phyloP scores from a whole-genome alignment of 1,140 invertebrate species.

The Akabosia matsudoensis region DNA sequence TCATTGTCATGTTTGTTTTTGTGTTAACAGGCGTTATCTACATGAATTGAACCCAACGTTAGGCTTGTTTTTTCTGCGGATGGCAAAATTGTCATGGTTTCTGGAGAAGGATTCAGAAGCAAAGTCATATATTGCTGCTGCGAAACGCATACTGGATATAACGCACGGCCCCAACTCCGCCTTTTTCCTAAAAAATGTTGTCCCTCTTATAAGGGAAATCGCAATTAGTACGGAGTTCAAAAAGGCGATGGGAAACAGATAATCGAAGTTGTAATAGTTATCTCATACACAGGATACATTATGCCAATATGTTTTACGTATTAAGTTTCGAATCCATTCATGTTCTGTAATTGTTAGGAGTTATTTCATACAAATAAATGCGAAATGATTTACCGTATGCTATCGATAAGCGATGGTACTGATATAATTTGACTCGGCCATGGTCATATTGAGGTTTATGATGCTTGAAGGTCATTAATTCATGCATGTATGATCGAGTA shows the following conservation, averaged over 20 bases:
- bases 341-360: no score
- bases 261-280: neutral
- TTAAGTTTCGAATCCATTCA: no score
- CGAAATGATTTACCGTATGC: neutral
- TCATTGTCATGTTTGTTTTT: neutral
- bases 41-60: constrained; percentile 23
- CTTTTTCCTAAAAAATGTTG: constrained; percentile 20
- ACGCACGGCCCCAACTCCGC: constrained; percentile 37
- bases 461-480: no score
- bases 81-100: constrained; percentile 44
- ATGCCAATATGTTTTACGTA: no score
- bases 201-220: constrained; percentile 37
- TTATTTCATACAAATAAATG: no score
- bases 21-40: neutral
- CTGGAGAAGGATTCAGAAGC: constrained; percentile 41
- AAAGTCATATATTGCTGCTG: constrained; percentile 36
- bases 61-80: constrained; percentile 37
- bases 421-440: no score
- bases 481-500: no score
- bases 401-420: no score
- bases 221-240: neutral
- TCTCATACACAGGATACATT: no score
- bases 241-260: neutral
- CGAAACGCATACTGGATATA: constrained; percentile 38
- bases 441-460: no score